Conservation (phyloP, 2,888 invertebrate species). For the Rapana venosa region DNA sequence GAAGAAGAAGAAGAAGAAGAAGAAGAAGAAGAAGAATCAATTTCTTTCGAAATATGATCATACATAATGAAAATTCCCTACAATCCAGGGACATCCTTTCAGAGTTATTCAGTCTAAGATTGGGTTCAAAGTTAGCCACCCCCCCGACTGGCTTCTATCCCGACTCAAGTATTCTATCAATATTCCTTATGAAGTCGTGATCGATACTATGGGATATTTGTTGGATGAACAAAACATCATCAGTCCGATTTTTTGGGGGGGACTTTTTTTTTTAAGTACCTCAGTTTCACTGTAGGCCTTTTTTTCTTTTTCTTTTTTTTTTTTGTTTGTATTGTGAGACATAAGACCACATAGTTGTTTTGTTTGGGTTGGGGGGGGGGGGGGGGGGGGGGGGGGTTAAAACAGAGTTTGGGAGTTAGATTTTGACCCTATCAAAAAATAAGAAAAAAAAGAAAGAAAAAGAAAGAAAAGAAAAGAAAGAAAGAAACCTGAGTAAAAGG, state of each 20-base stretch:
- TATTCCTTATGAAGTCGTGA: not conserved
- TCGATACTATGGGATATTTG: not conserved
- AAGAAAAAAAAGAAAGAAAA: too few relatives aligned
- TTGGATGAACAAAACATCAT: too few relatives aligned
- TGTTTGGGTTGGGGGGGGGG: too few relatives aligned
- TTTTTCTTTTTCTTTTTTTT: not conserved
- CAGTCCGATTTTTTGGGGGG: not conserved
- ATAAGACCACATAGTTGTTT: too few relatives aligned
- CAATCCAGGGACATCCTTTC: not conserved
- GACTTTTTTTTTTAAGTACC: not conserved
- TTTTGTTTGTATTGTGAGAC: not conserved
- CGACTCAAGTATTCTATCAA: not conserved
- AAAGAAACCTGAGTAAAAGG: too few relatives aligned
- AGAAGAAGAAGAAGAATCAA: not conserved
- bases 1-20: not conserved
- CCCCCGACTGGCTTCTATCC: not conserved
- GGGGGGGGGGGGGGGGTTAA: not conserved
- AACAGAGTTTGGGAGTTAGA: not conserved
- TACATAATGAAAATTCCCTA: not conserved
- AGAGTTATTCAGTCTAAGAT: not conserved
- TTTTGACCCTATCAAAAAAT: too few relatives aligned
- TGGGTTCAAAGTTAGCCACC: not conserved
- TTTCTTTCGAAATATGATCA: not conserved
- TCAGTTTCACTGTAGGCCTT: not conserved
- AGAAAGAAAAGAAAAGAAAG: too few relatives aligned